Percentiles rank a stretch among this genome's conserved stretches.
phyloP scores from a whole-genome alignment of 2,797 vertebrate genomes.

The Odontamblyopus rebecca region DNA sequence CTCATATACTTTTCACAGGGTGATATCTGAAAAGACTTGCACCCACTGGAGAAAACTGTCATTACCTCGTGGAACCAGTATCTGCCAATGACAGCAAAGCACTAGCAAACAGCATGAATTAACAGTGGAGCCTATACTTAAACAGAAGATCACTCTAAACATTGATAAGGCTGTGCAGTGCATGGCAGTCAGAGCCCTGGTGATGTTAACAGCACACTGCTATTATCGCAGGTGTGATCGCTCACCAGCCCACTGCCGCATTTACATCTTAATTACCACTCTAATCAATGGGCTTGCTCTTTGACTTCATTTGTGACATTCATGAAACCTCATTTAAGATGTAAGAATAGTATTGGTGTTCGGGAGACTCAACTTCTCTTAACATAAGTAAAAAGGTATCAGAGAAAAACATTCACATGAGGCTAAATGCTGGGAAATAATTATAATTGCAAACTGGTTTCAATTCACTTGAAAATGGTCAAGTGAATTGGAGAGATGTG shows the following conservation, averaged over 20 bases:
- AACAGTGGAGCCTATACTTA: constrained; percentile 67
- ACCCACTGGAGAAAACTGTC: constrained; percentile 54
- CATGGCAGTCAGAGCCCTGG: constrained; percentile 65
- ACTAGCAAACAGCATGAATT: constrained; percentile 57
- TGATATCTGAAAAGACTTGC: constrained; percentile 39
- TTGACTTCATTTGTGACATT: constrained; percentile 72
- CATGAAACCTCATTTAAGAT: constrained; percentile 67
- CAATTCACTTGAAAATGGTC: constrained; percentile 57
- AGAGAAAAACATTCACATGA: constrained; percentile 35
- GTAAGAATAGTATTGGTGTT: constrained; percentile 63
- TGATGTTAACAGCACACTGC: constrained; percentile 68
- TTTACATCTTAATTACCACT: constrained; percentile 82
- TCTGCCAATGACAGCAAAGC: constrained; percentile 38
- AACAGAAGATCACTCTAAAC: constrained; percentile 66
- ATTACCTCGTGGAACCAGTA: constrained; percentile 43
- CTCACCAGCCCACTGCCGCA: constrained; percentile 69
- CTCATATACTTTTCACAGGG: constrained; percentile 38
- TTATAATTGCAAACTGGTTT: constrained; percentile 60
- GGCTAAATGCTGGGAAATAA: constrained; percentile 48
- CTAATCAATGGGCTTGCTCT: constrained; percentile 77
- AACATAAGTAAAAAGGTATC: constrained; percentile 37
- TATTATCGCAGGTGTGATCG: constrained; percentile 79
- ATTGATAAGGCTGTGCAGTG: constrained; percentile 62
- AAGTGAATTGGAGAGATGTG: constrained; percentile 66
- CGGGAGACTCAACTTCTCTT: constrained; percentile 55